Base-by-base conservation (phyloP, 2,113 vertebrate species). In the Opisthocomus hoazin region DNA sequence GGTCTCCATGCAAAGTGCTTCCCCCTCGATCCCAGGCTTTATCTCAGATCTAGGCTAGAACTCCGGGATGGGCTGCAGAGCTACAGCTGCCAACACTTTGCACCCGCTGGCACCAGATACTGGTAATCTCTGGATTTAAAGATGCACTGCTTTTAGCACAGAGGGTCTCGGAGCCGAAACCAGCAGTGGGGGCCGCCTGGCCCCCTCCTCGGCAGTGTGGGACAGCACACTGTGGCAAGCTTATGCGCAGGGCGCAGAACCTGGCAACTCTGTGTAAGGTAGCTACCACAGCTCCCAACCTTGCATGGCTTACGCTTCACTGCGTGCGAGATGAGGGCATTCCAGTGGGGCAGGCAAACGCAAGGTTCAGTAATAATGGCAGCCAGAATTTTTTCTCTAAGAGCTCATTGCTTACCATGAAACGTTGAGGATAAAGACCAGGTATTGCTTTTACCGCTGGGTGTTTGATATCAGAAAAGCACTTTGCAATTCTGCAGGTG, bases 161-260 rank as follows among this genome's bases (percentile, higher is more conserved):
- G 58, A 57, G 41, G 24, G 7, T 79, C 54, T 76, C 1, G 0
- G 71, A 74, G 58, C 68, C 0, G 0, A 81, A 84, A 50, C 7
- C 43, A 71, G 39, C 21, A 22, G 51, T 9, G 39, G 30, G 30
- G 73, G 43, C n/a, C 1, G 1, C 18, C 30, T 2, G 3, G 80
- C 10, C 5, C 12, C 18, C 36, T 77, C 24, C 39, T 43, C 0
- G 0, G 24, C 3, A 51, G 16, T 5, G 3, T 10, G n/a, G 77
- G n/a, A 58, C 54, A 85, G 23, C 14, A 30, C 14, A 3, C 15
- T 11, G 32, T 20, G 21, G 51, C 22, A 78, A 48, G 36, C 19
- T 57, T 29, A 39, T 9, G 19, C 20, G 89, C 27, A 11, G 12
- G 24, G 30, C 2, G 9, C 36, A 82, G 48, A 45, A 43, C 53